phyloP scores from a whole-genome alignment of 2,113 vertebrate species.

The Esox niger region DNA sequence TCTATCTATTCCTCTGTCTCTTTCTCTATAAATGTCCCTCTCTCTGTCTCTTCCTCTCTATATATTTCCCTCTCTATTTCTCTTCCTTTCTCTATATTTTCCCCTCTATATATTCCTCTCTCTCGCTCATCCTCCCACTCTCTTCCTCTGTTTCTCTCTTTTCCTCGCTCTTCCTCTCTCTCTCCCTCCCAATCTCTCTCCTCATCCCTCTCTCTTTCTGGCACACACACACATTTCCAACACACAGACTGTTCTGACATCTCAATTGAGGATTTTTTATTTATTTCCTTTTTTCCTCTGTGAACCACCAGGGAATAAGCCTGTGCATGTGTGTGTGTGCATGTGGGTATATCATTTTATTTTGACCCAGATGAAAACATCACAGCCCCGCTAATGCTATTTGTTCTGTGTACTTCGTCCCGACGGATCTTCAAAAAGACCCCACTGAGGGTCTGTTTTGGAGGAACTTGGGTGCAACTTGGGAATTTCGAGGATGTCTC shows the following conservation, averaged over 20 bases:
- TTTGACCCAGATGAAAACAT: conserved; percentile 74
- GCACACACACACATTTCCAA: conserved; percentile 6
- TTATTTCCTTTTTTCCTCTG: conserved; percentile 58
- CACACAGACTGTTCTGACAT: conserved; percentile 72
- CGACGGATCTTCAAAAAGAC: conserved; percentile 46
- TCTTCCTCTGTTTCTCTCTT: too few relatives aligned
- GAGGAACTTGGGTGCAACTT: conserved; percentile 17
- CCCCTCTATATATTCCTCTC: too few relatives aligned
- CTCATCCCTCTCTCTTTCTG: conserved; percentile 13
- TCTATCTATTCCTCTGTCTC: too few relatives aligned
- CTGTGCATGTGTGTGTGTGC: too few relatives aligned
- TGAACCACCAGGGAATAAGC: conserved; percentile 67
- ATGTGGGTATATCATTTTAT: conserved; percentile 65
- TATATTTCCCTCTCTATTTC: too few relatives aligned
- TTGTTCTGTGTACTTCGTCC: conserved; percentile 64
- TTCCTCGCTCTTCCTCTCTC: too few relatives aligned
- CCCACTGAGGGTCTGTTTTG: background rate
- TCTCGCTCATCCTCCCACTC: too few relatives aligned
- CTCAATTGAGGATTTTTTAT: conserved; percentile 69
- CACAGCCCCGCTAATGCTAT: conserved; percentile 61
- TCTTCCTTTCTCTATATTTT: too few relatives aligned
- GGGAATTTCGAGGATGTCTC: too few relatives aligned
- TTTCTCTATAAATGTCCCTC: too few relatives aligned
- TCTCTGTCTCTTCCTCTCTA: too few relatives aligned
- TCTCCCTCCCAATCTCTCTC: too few relatives aligned